Evolutionary conservation across 2,888 invertebrate genomes (phyloP), one percentile per base, ranked within the genome.

Genomic region (Buathra laborator): DNA sequence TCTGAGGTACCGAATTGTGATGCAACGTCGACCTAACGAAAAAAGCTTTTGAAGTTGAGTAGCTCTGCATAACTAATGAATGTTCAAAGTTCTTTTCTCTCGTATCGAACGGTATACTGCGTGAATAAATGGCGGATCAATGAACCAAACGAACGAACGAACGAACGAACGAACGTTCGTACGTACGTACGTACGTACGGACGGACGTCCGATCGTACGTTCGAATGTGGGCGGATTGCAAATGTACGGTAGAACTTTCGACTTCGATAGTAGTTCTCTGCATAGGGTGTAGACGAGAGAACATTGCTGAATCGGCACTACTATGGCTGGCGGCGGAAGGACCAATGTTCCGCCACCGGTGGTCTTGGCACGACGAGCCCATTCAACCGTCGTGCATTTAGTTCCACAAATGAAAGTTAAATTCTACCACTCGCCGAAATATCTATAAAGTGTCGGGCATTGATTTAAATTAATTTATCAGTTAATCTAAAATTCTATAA

Each of bases 321-420:
- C 44, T 24, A 19, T 68, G 19, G 46, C 12, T n/a, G 19, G 19
- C 10, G 16, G 64, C 48, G 16, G 12, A 32, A 74, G 16, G 46
- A 2, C 37, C 16, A n/a, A 62, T 48, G 62, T 44, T 32, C 32
- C 19, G 56, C 24, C 56, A 71, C 72, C 66, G 29, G 75, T 75
- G 70, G 19, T 64, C 53, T 74, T 79, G 83, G 75, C 79, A 78
- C 72, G 29, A 74, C 67, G 64, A 79, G 56, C 46, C 75, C 19
- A 71, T 76, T 80, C 76, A 67, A 71, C 75, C n/a, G 44, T 71
- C 48, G 71, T 71, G 71, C 51, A 64, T 48, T 56, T 59, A 32
- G 4, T 48, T 48, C 32, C 59, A 71, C 76, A 53, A 84, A 76
- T 72, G 76, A 71, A 71, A 84, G 59, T 59, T 71, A 16, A 84